Conservation (phyloP, 2,888 invertebrate species). For the Cistogaster globosa region DNA sequence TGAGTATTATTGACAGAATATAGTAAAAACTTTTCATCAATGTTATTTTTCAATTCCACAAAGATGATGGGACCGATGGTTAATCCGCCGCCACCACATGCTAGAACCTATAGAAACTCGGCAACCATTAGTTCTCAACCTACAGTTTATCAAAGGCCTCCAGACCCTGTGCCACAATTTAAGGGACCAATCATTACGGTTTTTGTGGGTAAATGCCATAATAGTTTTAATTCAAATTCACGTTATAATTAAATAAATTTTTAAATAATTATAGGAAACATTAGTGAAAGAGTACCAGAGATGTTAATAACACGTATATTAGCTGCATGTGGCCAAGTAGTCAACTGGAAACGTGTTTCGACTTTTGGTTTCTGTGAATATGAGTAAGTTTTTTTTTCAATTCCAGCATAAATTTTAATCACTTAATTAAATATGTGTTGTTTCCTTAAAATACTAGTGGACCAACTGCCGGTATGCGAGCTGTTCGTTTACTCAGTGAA, state of each 20-base stretch:
- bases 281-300: conserved; percentile 97
- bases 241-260: background rate
- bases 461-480: conserved; percentile 97
- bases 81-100: conserved; percentile 83
- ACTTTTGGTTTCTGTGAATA: conserved; percentile 99
- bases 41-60: conserved; percentile 30
- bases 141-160: conserved; percentile 81
- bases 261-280: conserved; percentile 86
- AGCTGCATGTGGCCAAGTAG: conserved; percentile 95
- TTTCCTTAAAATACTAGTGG: conserved; percentile 82
- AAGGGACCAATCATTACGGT: conserved; percentile 97
- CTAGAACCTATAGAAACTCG: conserved; percentile 82
- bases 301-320: conserved; percentile 96
- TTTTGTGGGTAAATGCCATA: conserved; percentile 90
- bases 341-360: conserved; percentile 98
- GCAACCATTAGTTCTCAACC: conserved; percentile 83
- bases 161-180: conserved; percentile 80
- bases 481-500: conserved; percentile 95
- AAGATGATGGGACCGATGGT: conserved; percentile 84
- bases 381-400: conserved; percentile 84
- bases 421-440: background rate
- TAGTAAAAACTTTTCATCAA: background rate
- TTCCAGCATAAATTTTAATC: background rate
- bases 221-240: background rate
- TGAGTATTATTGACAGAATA: conserved; percentile 72